Conservation (phyloP, 2,797 vertebrate species). For the Mormyrus hasselquistii region DNA sequence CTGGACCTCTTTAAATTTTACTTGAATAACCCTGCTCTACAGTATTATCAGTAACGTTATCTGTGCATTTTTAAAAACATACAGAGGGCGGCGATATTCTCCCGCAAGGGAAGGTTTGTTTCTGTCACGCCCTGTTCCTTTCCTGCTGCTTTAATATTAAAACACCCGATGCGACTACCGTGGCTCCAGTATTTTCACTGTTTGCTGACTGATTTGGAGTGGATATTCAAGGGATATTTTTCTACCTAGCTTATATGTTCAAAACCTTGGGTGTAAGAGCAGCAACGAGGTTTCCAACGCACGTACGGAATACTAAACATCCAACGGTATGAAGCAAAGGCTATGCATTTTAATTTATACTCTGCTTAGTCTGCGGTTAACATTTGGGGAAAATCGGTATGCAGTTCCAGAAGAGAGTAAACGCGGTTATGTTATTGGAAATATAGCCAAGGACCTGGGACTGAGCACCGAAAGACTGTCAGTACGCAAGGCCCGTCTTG, state of each 20-base stretch:
- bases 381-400: conserved; percentile 42
- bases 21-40: not conserved
- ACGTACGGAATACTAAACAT: conserved; percentile 15
- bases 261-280: not conserved
- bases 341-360: not conserved
- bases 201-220: not conserved
- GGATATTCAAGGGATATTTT: not conserved
- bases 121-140: not conserved
- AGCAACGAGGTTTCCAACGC: not conserved
- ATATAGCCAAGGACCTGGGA: conserved; percentile 46
- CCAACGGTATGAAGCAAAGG: conserved; percentile 5
- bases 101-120: not conserved
- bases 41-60: not conserved
- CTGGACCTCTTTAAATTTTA: no score
- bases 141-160: not conserved
- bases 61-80: not conserved
- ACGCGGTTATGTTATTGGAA: conserved; percentile 43
- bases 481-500: conserved; percentile 41
- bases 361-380: not conserved
- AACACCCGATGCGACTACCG: not conserved
- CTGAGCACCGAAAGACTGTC: conserved; percentile 27
- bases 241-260: not conserved
- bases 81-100: not conserved
- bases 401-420: conserved; percentile 42
- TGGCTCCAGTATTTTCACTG: not conserved